Evolutionary conservation across 2,797 vertebrate genomes (phyloP), one percentile per base, ranked within the genome.

Genomic region (Percopsis omiscomaycus): DNA sequence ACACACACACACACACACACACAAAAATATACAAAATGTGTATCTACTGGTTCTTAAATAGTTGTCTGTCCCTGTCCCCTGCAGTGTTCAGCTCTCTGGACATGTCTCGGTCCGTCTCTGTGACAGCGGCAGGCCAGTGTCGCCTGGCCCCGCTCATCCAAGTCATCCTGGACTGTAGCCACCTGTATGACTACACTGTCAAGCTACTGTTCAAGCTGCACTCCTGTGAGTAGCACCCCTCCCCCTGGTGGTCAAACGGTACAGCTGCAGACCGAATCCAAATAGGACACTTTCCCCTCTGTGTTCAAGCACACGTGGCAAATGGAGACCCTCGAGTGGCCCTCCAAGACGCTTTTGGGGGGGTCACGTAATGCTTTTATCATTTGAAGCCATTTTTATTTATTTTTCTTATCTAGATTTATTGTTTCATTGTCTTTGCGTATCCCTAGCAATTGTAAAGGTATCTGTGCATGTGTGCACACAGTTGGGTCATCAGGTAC

Each of bases 201-300:
- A 98, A 98, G 82, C 93, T 98, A 61, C 95, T 99, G 79, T 99
- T 99, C 89, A 98, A 98, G 81, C 95, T 99, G 28, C 97, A 99
- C 79, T 98, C 96, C 76, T 98, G 97, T 99, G 84, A 98, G 97
- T 96, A 29, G 30, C 28, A 0, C 65, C 6, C 63, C 32, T 37
- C 49, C 50, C 50, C 22, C 64, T 69, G 65, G 45, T 56, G 64
- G 58, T 50, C 51, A 56, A 59, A 59, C 56, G 8, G 28, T 27
- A 49, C 27, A 56, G 56, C 55, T 55, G 29, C 53, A 68, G 30
- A 13, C 54, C 44, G 27, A 44, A 0, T 27, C 13, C 60, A 45
- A 55, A 45, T 4, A 22, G 4, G 55, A 52, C 54, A n/a, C 6
- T 27, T 16, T 66, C 5, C 15, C 56, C 44, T 58, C 37, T 0